These are phyloP conservation scores for Thelohanellus kitauei DNA, from an alignment of 30 jellyfish, hydroid and myxozoan genomes.

Conservation along the genomic window DNA sequence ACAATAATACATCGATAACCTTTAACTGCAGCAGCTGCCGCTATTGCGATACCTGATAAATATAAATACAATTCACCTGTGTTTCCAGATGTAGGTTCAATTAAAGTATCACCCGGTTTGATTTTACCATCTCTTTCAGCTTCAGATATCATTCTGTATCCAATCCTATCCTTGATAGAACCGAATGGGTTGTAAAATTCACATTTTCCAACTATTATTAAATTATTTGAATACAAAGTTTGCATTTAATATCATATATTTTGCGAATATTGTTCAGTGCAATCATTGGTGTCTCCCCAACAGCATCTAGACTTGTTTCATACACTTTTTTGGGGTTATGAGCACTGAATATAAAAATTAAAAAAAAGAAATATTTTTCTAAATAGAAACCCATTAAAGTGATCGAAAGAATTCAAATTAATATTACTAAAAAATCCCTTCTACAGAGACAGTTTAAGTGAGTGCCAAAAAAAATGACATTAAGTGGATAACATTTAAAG, in stretches of 20 bases:
- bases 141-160: constrained; percentile 59
- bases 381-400: no score
- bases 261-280: constrained; percentile 25
- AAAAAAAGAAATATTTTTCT: no score
- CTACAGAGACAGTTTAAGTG: no score
- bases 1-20: constrained; percentile 78
- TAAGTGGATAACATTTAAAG: no score
- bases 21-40: constrained; percentile 89
- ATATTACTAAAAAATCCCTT: no score
- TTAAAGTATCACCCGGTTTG: constrained; percentile 27
- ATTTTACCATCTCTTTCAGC: constrained; percentile 55
- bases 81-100: constrained; percentile 93
- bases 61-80: constrained; percentile 23
- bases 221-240: constrained; percentile 19
- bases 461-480: no score
- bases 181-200: constrained; percentile 91
- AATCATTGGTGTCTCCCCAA: constrained; percentile 75
- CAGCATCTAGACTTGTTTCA: no score
- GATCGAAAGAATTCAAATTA: no score
- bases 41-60: constrained; percentile 58
- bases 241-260: constrained; percentile 48
- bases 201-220: constrained; percentile 92
- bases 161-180: constrained; percentile 73
- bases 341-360: no score
- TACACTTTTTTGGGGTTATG: no score